phyloP scores from a whole-genome alignment of 1,140 invertebrate genomes.

The Anthonomus grandis region DNA sequence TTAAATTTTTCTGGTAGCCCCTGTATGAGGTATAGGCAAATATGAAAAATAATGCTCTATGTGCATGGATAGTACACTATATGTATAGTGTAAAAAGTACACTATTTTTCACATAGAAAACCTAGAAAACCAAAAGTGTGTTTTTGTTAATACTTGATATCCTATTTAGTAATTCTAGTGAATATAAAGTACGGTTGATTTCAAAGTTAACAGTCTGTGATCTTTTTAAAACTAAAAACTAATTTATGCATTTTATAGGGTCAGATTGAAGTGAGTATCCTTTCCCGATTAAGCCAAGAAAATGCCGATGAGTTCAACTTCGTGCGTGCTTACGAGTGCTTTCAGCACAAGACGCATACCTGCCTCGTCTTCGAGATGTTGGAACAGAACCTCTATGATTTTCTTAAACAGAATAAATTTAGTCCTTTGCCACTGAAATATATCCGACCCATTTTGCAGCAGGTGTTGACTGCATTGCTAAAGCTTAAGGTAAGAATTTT shows the following conservation, averaged over 20 bases:
- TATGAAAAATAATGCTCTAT: too few relatives aligned
- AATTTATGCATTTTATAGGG: constrained; percentile 56
- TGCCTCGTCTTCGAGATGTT: constrained; percentile 99
- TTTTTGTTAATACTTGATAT: too few relatives aligned
- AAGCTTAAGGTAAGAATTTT: constrained; percentile 80
- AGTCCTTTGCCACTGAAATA: constrained; percentile 96
- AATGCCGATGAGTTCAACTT: constrained; percentile 99
- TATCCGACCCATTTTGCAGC: constrained; percentile 97
- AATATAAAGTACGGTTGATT: too few relatives aligned
- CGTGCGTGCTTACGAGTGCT: constrained; percentile 98
- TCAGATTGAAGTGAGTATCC: constrained; percentile 98
- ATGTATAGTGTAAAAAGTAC: too few relatives aligned
- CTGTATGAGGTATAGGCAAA: too few relatives aligned
- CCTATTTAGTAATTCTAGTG: too few relatives aligned
- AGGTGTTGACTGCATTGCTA: constrained; percentile 95
- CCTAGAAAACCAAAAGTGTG: too few relatives aligned
- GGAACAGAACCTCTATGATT: constrained; percentile 99
- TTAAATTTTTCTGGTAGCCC: too few relatives aligned
- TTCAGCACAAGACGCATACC: constrained; percentile 99
- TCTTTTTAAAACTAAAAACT: too few relatives aligned
- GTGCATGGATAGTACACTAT: too few relatives aligned
- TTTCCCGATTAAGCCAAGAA: constrained; percentile 96
- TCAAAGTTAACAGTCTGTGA: too few relatives aligned
- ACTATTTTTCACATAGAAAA: too few relatives aligned
- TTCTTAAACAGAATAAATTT: constrained; percentile 99